These are phyloP conservation scores for Phymorhynchus buccinoides DNA, from an alignment of 1,140 invertebrate species.

Conservation along the genomic window DNA sequence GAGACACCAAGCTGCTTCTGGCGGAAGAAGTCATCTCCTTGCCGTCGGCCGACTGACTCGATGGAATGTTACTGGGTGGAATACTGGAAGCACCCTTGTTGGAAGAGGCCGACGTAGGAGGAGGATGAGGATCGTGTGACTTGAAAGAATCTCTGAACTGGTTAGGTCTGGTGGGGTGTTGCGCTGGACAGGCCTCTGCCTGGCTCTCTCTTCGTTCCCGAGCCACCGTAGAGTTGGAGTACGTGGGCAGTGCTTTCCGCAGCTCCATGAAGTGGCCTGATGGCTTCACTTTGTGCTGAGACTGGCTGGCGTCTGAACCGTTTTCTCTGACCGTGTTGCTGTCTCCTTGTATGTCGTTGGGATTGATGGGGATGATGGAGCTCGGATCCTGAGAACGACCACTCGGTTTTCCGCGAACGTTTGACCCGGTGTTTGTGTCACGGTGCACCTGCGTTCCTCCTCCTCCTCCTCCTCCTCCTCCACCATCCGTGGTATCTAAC, in stretches of 20 bases:
- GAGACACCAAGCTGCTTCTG: background rate
- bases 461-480: background rate
- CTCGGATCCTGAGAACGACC: background rate
- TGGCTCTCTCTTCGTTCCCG: constrained; percentile 20
- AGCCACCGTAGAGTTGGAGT: background rate
- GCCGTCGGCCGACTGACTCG: background rate
- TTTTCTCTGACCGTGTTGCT: too few species aligned
- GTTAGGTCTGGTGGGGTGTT: background rate
- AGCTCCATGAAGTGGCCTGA: constrained; percentile 42
- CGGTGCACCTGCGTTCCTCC: background rate
- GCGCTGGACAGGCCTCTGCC: constrained; percentile 15
- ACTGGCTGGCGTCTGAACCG: background rate
- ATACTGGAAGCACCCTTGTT: background rate
- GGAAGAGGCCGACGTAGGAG: background rate
- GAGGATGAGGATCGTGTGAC: background rate
- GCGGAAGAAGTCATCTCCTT: background rate
- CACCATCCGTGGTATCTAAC: background rate
- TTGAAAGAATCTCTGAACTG: too few species aligned
- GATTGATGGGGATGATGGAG: constrained; percentile 26
- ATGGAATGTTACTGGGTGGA: constrained; percentile 12
- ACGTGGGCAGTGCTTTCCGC: constrained; percentile 6
- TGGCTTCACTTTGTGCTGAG: constrained; percentile 15
- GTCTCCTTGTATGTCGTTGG: constrained; percentile 1
- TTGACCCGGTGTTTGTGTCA: background rate
- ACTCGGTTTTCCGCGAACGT: background rate